Percentiles rank a stretch among this genome's conserved stretches.
Evolutionary conservation across 2,113 vertebrate genomes (phyloP).

Genomic region (Leucoraja erinaceus): DNA sequence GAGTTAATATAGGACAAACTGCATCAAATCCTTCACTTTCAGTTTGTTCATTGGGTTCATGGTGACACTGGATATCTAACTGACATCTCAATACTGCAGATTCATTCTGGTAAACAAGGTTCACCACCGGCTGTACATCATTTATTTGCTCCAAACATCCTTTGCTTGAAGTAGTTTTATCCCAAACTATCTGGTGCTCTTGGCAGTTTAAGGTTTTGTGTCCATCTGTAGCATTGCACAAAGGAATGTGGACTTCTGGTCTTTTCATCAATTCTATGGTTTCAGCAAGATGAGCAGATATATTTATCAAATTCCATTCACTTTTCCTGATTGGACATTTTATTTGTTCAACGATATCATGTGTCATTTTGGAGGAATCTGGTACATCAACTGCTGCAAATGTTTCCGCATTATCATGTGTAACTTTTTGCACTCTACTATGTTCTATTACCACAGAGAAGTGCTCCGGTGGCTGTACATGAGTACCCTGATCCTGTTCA

Average conservation of each 20-base stretch:
- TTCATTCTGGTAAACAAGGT: background rate
- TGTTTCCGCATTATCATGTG: background rate
- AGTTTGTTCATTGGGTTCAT: background rate
- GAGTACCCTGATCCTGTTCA: background rate
- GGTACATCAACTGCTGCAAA: background rate
- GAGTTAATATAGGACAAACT: background rate
- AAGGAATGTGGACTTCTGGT: background rate
- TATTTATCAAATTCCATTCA: background rate
- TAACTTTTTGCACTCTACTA: background rate
- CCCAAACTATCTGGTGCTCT: background rate
- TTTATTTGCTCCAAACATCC: background rate
- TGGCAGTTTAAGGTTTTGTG: background rate
- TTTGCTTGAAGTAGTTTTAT: background rate
- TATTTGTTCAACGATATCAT: background rate
- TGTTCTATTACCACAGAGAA: background rate
- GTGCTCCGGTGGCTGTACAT: no score
- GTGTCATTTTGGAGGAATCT: background rate
- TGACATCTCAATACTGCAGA: background rate
- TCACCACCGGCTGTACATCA: background rate
- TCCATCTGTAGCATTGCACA: background rate
- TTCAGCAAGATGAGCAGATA: no score
- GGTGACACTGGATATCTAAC: background rate
- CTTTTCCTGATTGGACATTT: slow-evolving; percentile 14
- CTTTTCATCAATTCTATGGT: background rate
- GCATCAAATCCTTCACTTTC: background rate